phyloP scores from a whole-genome alignment of 2,113 vertebrate genomes.

The Chauna torquata region DNA sequence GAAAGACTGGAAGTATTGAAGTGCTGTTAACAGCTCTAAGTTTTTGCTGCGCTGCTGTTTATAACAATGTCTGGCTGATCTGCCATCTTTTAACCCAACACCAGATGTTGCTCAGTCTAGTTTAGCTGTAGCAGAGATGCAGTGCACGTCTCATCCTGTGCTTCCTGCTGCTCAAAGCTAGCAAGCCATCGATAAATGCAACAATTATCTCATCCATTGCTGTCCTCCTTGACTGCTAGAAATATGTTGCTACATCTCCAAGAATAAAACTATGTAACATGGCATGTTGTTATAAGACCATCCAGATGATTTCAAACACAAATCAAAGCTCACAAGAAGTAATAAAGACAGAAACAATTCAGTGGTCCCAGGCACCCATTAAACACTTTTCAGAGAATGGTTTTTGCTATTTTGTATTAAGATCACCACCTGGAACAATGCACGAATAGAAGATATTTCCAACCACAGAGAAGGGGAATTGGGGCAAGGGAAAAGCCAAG shows the following conservation, averaged over 20 bases:
- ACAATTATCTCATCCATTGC: background rate
- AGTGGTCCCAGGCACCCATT: background rate
- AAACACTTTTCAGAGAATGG: background rate
- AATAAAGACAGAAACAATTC: background rate
- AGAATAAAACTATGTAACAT: background rate
- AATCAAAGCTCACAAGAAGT: background rate
- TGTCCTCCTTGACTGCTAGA: background rate
- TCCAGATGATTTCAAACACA: background rate
- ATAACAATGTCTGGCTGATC: background rate
- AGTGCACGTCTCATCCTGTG: background rate
- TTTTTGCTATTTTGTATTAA: background rate
- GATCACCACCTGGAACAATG: background rate
- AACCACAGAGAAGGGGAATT: background rate
- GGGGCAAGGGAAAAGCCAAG: background rate
- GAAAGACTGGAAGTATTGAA: background rate
- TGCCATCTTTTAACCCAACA: background rate
- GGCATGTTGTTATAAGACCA: background rate
- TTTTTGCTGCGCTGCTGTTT: background rate
- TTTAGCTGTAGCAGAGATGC: background rate
- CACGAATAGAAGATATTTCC: background rate
- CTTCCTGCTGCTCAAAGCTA: background rate
- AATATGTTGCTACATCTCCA: background rate
- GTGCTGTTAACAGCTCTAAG: background rate
- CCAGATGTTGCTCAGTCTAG: background rate
- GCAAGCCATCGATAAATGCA: background rate